A percentile compares a stretch with the other conserved stretches of the same genome.
phyloP scores from a whole-genome alignment of 2,797 vertebrate species.

The Aulostomus chinensis region DNA sequence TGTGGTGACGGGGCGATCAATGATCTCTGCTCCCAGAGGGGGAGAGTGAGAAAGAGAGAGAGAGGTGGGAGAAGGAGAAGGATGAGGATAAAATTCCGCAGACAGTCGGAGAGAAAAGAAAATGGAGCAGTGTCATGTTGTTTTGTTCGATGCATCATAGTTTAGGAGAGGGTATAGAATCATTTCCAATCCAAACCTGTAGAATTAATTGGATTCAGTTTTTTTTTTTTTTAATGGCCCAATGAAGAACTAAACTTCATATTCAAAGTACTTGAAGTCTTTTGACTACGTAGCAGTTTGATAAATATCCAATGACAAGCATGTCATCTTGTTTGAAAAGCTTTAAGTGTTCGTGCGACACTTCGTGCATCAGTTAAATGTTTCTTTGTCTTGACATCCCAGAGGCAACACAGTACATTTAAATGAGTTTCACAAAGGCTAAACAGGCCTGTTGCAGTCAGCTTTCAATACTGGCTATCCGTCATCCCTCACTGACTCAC shows the following conservation, averaged over 20 bases:
- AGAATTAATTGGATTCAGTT: conserved; percentile 53
- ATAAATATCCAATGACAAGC: conserved; percentile 42
- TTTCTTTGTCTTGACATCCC: conserved; percentile 15
- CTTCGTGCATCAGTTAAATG: conserved; percentile 27
- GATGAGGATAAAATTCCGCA: conserved; percentile 51
- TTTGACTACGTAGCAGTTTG: conserved; percentile 47
- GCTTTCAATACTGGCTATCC: no score
- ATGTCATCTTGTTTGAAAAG: conserved; percentile 41
- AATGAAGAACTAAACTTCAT: conserved; percentile 47
- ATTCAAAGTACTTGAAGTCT: conserved; percentile 42
- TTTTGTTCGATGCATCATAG: conserved; percentile 40
- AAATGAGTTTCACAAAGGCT: conserved; percentile 1
- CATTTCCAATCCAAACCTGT: conserved; percentile 33
- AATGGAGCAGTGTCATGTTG: conserved; percentile 38
- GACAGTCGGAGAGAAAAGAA: conserved; percentile 43
- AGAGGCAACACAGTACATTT: conserved; percentile 11
- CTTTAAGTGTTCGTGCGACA: conserved; percentile 34
- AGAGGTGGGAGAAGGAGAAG: conserved; percentile 23
- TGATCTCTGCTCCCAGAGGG: conserved; percentile 61
- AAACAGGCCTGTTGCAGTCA: not conserved
- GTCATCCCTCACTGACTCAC: no score
- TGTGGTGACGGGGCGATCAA: conserved; percentile 68
- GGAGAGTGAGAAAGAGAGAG: not conserved
- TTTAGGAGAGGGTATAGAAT: conserved; percentile 47
- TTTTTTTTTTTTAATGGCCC: conserved; percentile 45